Percentiles rank a stretch among this genome's conserved stretches.
Evolutionary conservation across 2,113 vertebrate species (phyloP).

Genomic region (Pelmatolapia mariae): DNA sequence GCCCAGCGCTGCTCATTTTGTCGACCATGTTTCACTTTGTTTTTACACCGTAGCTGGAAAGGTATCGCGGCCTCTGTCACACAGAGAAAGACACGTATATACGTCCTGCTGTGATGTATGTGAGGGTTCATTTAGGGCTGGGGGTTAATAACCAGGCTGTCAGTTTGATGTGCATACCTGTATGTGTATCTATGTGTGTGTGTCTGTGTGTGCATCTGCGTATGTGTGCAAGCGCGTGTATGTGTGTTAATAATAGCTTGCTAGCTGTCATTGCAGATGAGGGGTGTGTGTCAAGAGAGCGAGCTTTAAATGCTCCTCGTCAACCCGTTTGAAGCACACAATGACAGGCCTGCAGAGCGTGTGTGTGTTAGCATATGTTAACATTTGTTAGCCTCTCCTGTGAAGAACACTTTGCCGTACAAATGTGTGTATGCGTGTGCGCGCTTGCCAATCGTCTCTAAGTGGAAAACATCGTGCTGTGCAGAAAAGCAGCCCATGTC

Average conservation of each 20-base stretch:
- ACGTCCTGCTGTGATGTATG: conserved; percentile 7
- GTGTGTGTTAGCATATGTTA: neutral
- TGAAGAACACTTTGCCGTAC: neutral
- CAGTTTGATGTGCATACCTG: conserved; percentile 33
- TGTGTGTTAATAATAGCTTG: conserved; percentile 46
- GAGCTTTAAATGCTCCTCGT: conserved; percentile 40
- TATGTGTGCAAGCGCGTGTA: neutral
- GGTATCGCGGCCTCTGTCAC: neutral
- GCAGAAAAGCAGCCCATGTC: conserved; percentile 47
- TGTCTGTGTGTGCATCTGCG: neutral
- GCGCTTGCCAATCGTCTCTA: neutral
- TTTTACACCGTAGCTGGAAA: neutral
- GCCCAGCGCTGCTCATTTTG: neutral
- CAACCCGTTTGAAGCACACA: neutral
- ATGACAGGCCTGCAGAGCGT: conserved; percentile 21
- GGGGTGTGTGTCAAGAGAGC: conserved; percentile 28
- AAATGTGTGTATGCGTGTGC: neutral
- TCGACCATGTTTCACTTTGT: neutral
- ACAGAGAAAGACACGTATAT: neutral
- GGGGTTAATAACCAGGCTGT: conserved; percentile 49
- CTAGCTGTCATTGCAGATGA: conserved; percentile 46
- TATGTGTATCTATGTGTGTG: neutral
- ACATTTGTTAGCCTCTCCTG: neutral
- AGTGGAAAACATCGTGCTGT: conserved; percentile 29
- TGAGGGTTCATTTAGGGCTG: neutral